phyloP scores from a whole-genome alignment of 92 coral and sea anemone species.

The Ricordea florida region DNA sequence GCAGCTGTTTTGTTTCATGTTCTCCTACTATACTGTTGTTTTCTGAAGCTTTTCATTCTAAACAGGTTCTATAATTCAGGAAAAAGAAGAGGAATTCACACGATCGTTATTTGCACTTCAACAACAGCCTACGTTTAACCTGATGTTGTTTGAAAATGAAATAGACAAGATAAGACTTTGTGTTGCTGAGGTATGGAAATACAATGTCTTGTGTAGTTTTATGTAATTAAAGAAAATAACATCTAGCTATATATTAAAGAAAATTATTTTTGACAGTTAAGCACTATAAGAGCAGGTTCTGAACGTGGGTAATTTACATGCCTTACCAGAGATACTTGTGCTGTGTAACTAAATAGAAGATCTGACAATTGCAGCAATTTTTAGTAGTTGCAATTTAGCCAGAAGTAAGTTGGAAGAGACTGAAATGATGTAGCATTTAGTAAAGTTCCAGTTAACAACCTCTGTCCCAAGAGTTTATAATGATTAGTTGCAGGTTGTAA shows the following conservation, averaged over 20 bases:
- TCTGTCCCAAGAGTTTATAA: too few species aligned
- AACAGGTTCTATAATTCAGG: constrained; percentile 75
- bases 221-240: too few species aligned
- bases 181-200: constrained; percentile 81
- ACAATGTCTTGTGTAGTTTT: background rate
- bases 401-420: too few species aligned
- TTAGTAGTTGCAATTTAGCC: too few species aligned
- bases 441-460: too few species aligned
- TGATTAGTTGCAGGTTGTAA: too few species aligned
- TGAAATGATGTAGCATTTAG: background rate
- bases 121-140: constrained; percentile 74
- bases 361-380: too few species aligned
- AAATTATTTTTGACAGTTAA: too few species aligned
- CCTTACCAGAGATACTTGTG: background rate
- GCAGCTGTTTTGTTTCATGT: background rate
- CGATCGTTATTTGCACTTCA: constrained; percentile 75
- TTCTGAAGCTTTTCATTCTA: background rate
- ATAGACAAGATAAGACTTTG: constrained; percentile 91
- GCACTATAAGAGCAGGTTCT: too few species aligned
- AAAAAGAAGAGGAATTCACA: constrained; percentile 83
- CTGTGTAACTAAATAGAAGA: too few species aligned
- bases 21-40: background rate
- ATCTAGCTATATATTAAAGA: too few species aligned
- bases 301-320: background rate
- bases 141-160: constrained; percentile 88